phyloP scores from a whole-genome alignment of 2,888 invertebrate species.

The Eristalis pertinax region DNA sequence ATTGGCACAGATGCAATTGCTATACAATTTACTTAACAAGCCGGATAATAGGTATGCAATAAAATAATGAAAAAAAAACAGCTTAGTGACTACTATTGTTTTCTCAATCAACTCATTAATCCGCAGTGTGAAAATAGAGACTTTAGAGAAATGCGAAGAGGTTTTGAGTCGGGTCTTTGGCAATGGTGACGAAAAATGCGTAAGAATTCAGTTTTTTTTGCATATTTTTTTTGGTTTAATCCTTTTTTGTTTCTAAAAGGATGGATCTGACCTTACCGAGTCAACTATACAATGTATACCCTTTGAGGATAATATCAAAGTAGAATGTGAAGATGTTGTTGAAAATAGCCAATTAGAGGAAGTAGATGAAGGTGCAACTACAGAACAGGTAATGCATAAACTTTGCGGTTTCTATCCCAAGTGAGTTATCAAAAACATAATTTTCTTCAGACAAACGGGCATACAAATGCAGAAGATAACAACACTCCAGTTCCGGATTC shows the following conservation, averaged over 20 bases:
- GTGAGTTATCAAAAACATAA: not conserved
- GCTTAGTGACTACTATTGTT: not conserved
- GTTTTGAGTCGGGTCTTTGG: slow-evolving; percentile 63
- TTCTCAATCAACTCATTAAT: not conserved
- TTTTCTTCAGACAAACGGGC: slow-evolving; percentile 38
- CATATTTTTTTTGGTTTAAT: not conserved
- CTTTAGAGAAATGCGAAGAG: slow-evolving; percentile 63
- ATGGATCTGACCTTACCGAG: not conserved
- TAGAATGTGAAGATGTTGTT: not conserved
- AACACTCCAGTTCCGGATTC: not conserved
- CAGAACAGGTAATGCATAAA: slow-evolving; percentile 9
- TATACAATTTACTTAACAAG: slow-evolving; percentile 58
- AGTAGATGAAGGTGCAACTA: not conserved
- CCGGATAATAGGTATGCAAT: slow-evolving; percentile 60
- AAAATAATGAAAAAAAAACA: not conserved
- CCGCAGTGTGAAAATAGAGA: slow-evolving; percentile 55
- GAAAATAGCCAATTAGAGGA: not conserved
- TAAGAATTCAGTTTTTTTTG: slow-evolving; percentile 10
- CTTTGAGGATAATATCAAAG: not conserved
- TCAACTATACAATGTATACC: not conserved
- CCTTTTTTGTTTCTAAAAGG: not conserved
- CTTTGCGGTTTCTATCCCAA: not conserved
- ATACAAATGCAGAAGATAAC: not conserved
- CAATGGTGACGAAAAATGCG: slow-evolving; percentile 39
- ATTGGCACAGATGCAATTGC: slow-evolving; percentile 63